These are phyloP conservation scores for Peromyscus attwateri DNA, from an alignment of 2,797 vertebrate genomes.

Conservation along the genomic window DNA sequence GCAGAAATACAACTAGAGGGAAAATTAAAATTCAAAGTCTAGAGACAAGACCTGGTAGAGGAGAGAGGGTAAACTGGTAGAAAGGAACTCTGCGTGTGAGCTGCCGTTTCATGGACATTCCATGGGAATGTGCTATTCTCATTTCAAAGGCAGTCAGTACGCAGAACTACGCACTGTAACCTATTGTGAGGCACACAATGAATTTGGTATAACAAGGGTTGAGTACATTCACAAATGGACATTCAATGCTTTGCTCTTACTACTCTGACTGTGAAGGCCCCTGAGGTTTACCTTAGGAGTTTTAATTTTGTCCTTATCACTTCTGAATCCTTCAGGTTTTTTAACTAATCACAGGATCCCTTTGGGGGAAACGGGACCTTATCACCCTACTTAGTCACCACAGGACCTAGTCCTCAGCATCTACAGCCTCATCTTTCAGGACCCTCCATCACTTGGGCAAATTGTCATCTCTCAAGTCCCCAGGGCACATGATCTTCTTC, in stretches of 20 bases:
- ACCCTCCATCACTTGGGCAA: background rate
- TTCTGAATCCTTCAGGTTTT: constrained; percentile 37
- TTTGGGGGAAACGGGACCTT: background rate
- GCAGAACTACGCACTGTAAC: background rate
- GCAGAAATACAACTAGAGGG: background rate
- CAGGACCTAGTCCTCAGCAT: background rate
- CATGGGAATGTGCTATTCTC: background rate
- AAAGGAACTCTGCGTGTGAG: background rate
- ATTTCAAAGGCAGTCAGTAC: background rate
- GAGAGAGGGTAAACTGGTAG: background rate
- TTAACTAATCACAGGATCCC: background rate
- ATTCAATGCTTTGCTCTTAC: constrained; percentile 17
- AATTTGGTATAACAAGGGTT: constrained; percentile 3
- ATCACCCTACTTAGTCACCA: background rate
- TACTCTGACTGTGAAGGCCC: background rate
- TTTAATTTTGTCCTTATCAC: constrained; percentile 33
- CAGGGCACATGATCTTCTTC: background rate
- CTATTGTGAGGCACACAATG: constrained; percentile 2
- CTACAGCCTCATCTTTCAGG: background rate
- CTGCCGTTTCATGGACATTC: background rate
- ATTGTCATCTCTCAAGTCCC: background rate
- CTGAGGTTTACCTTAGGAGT: background rate
- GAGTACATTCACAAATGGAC: constrained; percentile 20
- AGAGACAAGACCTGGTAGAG: background rate
- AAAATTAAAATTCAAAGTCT: background rate